These are phyloP conservation scores for Hirundo rustica DNA, from an alignment of 2,797 vertebrate species.

Conservation along the genomic window DNA sequence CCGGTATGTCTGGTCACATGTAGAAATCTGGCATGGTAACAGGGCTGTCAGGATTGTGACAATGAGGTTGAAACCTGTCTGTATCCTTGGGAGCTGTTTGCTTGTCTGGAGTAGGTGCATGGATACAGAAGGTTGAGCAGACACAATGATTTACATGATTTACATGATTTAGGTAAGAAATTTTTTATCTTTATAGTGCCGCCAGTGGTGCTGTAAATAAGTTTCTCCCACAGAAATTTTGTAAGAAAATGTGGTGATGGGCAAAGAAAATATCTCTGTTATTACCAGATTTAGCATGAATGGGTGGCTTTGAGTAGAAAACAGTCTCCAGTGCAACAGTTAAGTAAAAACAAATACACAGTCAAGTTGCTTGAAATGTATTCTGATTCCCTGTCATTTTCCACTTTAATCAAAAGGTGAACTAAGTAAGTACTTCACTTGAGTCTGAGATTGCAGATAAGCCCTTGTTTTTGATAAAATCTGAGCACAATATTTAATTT, in stretches of 20 bases:
- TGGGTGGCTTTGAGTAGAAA: background rate
- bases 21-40: background rate
- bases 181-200: background rate
- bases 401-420: slow-evolving; percentile 21
- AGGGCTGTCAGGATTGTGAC: background rate
- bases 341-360: slow-evolving; percentile 36
- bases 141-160: background rate
- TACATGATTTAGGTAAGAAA: background rate
- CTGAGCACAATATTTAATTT: background rate
- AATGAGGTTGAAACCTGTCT: background rate
- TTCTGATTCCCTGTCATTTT: slow-evolving; percentile 38
- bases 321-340: background rate
- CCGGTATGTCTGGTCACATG: background rate
- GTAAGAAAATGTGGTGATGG: background rate
- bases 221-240: background rate
- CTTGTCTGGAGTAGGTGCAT: background rate
- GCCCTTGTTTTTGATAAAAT: slow-evolving; percentile 5
- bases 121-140: background rate
- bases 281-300: slow-evolving; percentile 30
- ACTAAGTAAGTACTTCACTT: slow-evolving; percentile 1
- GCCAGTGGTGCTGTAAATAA: background rate
- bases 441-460: background rate
- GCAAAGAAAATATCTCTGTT: slow-evolving; percentile 18
- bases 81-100: background rate
- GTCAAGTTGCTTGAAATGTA: background rate